Conservation (phyloP, 2,113 vertebrate genomes). For the Thomomys bottae region DNA sequence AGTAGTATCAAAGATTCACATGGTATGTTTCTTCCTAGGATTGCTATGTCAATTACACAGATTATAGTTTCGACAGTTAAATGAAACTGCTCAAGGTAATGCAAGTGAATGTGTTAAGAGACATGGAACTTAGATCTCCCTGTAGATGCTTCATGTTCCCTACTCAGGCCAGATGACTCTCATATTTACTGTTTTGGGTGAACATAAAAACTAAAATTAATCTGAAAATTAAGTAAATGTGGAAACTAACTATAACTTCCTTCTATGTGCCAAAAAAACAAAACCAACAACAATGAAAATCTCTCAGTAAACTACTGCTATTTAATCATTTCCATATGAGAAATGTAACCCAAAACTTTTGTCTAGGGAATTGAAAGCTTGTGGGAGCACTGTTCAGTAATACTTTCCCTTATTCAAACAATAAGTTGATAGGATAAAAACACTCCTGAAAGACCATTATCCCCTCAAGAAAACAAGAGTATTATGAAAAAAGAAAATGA, state of each 20-base stretch:
- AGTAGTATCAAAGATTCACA: constrained; percentile 37
- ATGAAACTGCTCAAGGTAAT: not conserved
- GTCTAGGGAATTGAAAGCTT: not conserved
- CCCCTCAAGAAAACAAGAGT: constrained; percentile 8
- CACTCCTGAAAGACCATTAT: constrained; percentile 23
- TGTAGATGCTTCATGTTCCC: not conserved
- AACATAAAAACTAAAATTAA: not conserved
- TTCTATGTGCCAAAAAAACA: too few species aligned
- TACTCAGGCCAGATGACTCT: not conserved
- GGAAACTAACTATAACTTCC: constrained; percentile 18
- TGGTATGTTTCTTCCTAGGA: constrained; percentile 61
- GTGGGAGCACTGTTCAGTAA: not conserved
- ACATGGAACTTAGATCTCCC: too few species aligned
- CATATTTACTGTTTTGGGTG: not conserved
- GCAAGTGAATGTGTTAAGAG: not conserved
- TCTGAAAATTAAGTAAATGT: too few species aligned
- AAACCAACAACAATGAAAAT: not conserved
- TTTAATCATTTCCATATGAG: constrained; percentile 22
- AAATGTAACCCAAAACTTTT: constrained; percentile 36
- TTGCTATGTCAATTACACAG: not conserved
- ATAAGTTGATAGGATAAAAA: not conserved
- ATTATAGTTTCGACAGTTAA: not conserved
- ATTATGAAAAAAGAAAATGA: not conserved
- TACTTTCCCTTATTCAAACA: constrained; percentile 55
- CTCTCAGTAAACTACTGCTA: not conserved